phyloP scores from a whole-genome alignment of 2,113 vertebrate genomes.

The Eulemur rufifrons region DNA sequence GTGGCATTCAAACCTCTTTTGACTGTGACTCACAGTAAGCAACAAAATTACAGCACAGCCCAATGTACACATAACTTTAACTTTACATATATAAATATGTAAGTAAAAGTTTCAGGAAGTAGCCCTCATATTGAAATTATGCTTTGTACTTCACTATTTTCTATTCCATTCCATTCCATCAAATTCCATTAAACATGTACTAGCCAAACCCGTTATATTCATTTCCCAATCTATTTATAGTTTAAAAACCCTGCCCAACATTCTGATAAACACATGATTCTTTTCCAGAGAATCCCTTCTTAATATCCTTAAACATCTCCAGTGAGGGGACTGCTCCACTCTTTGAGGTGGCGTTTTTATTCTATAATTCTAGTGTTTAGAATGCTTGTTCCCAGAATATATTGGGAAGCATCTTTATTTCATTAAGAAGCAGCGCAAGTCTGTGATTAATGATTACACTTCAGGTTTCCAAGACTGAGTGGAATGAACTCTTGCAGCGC shows the following conservation, averaged over 20 bases:
- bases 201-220: background rate
- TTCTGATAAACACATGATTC: background rate
- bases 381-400: background rate
- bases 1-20: background rate
- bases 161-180: background rate
- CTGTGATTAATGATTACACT: background rate
- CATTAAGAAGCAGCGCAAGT: background rate
- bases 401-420: conserved; percentile 34
- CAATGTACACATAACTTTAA: background rate
- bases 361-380: background rate
- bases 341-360: background rate
- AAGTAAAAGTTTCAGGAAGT: background rate
- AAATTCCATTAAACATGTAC: background rate
- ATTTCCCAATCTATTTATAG: background rate
- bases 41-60: background rate
- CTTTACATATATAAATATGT: background rate
- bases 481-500: background rate
- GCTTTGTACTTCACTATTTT: background rate
- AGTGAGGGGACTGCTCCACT: background rate
- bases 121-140: background rate
- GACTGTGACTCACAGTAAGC: background rate
- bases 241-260: background rate
- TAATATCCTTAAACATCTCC: background rate
- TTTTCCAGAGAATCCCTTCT: background rate
- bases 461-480: conserved; percentile 33